phyloP scores from a whole-genome alignment of 2,113 vertebrate genomes.

The Muntiacus reevesi region DNA sequence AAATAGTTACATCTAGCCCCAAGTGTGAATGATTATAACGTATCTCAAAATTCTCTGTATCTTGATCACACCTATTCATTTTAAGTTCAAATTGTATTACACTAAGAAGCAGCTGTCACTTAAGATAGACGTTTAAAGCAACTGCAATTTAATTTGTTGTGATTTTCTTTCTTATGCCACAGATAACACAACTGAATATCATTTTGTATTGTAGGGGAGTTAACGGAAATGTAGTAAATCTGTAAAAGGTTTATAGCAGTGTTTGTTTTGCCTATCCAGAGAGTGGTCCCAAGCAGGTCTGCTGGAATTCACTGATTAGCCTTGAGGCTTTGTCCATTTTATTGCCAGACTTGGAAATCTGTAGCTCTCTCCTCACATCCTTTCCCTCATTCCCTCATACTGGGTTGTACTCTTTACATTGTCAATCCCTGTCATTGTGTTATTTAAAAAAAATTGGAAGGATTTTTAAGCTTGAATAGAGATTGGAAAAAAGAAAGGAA shows the following conservation, averaged over 20 bases:
- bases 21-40: background rate
- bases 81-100: conserved; percentile 35
- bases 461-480: background rate
- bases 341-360: background rate
- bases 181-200: background rate
- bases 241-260: background rate
- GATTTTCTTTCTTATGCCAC: conserved; percentile 1
- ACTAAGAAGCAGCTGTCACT: conserved; percentile 18
- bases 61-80: conserved; percentile 31
- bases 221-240: background rate
- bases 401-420: background rate
- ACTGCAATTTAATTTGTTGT: conserved; percentile 14
- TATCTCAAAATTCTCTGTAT: background rate
- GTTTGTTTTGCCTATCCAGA: background rate
- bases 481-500: background rate
- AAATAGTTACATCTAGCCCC: background rate
- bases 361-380: background rate
- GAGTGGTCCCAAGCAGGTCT: background rate
- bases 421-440: background rate
- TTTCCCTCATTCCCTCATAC: background rate
- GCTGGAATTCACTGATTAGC: background rate
- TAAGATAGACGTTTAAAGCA: background rate
- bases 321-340: background rate
- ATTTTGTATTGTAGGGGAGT: background rate
- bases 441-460: background rate